Conservation (phyloP, 2,113 vertebrate species). For the Nyctereutes procyonoides region DNA sequence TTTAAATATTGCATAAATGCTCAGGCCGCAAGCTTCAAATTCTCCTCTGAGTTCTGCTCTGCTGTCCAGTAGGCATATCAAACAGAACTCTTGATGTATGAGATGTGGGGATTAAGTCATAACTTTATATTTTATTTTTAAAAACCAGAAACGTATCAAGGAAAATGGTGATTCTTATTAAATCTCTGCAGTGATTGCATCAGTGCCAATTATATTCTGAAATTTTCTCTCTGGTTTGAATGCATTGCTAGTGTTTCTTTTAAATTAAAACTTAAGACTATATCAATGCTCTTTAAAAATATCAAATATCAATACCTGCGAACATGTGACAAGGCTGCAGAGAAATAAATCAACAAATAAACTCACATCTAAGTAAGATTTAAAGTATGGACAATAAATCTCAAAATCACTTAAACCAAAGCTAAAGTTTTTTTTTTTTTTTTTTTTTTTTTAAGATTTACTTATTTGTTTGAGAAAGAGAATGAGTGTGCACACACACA, state of each 20-base stretch:
- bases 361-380: not conserved
- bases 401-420: not conserved
- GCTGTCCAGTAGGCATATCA: not conserved
- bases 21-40: not conserved
- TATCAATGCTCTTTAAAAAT: not conserved
- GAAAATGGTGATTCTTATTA: slow-evolving; percentile 3
- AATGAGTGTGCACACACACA: not conserved
- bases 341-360: slow-evolving; percentile 1
- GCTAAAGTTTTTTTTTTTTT: not conserved
- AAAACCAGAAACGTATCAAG: not conserved
- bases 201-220: not conserved
- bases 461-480: not conserved
- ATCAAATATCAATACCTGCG: not conserved
- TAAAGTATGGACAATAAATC: not conserved
- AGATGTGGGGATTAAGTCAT: not conserved
- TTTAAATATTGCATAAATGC: not conserved
- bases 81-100: not conserved
- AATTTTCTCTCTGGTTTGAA: not conserved
- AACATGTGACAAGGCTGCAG: not conserved
- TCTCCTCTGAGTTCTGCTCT: not conserved
- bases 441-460: not conserved
- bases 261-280: not conserved
- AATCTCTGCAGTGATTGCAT: not conserved
- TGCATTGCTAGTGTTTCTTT: not conserved
- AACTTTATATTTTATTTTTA: not conserved